Conservation (phyloP, 2,888 invertebrate species). For the Nomada fabriciana region DNA sequence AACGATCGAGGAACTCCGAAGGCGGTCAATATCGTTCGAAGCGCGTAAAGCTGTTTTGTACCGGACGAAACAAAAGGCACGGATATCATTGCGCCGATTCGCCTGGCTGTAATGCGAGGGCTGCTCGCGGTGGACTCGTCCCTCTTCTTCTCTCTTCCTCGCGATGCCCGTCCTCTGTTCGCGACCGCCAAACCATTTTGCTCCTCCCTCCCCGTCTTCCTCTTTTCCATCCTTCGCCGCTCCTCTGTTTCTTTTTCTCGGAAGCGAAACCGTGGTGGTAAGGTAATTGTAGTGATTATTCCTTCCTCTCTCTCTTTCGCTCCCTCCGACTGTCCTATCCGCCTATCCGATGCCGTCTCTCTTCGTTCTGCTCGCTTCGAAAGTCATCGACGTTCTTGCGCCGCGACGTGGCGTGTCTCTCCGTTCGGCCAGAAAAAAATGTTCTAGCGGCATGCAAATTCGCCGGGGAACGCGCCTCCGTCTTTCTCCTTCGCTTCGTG, state of each 20-base stretch:
- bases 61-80: slow-evolving; percentile 72
- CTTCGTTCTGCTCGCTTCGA: slow-evolving; percentile 47
- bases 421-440: slow-evolving; percentile 73
- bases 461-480: slow-evolving; percentile 46
- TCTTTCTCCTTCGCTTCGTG: background rate
- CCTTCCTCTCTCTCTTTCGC: slow-evolving; percentile 66
- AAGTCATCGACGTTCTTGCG: slow-evolving; percentile 59
- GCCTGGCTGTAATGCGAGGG: slow-evolving; percentile 60
- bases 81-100: slow-evolving; percentile 68
- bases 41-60: slow-evolving; percentile 69
- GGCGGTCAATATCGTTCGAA: slow-evolving; percentile 64
- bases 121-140: slow-evolving; percentile 48
- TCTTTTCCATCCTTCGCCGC: slow-evolving; percentile 43
- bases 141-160: slow-evolving; percentile 51
- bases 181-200: slow-evolving; percentile 74
- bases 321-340: slow-evolving; percentile 25
- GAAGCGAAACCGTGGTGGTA: slow-evolving; percentile 78
- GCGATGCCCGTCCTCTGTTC: slow-evolving; percentile 58
- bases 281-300: slow-evolving; percentile 82
- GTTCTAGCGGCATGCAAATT: slow-evolving; percentile 65
- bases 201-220: slow-evolving; percentile 39
- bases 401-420: slow-evolving; percentile 63
- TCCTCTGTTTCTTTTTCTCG: slow-evolving; percentile 72
- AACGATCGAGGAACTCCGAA: slow-evolving; percentile 8
- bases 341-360: slow-evolving; percentile 31